Conservation (phyloP, 2,113 vertebrate genomes). For the Haliaeetus leucogaster region DNA sequence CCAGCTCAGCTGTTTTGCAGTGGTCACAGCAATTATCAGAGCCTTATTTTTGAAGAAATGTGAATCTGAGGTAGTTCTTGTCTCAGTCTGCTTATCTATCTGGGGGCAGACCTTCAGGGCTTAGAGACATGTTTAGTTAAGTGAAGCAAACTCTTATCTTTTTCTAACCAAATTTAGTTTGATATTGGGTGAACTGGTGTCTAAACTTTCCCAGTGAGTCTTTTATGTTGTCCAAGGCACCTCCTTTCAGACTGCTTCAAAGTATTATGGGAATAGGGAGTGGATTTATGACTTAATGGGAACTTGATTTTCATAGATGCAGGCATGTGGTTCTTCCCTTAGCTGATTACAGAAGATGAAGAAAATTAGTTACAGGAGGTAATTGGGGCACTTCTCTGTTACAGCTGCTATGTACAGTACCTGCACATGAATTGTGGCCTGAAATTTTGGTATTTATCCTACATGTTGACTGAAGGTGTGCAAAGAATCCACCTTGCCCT, state of each 20-base stretch:
- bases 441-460: neutral
- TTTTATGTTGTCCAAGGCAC: neutral
- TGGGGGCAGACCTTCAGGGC: neutral
- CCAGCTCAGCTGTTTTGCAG: neutral
- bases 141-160: neutral
- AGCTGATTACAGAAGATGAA: neutral
- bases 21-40: neutral
- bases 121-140: neutral
- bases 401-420: neutral
- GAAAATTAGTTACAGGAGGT: neutral
- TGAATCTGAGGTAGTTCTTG: neutral
- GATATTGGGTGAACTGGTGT: neutral
- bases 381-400: neutral
- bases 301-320: neutral
- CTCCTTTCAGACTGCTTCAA: neutral
- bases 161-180: constrained; percentile 10
- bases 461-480: neutral
- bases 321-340: neutral
- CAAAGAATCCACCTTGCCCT: neutral
- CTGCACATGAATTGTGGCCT: neutral
- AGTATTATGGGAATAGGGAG: neutral
- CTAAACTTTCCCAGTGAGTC: neutral
- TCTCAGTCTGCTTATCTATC: neutral
- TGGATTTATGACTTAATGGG: neutral
- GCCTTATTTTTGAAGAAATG: neutral